phyloP scores from a whole-genome alignment of 2,888 invertebrate genomes.

The Chloroclystis v-ata region DNA sequence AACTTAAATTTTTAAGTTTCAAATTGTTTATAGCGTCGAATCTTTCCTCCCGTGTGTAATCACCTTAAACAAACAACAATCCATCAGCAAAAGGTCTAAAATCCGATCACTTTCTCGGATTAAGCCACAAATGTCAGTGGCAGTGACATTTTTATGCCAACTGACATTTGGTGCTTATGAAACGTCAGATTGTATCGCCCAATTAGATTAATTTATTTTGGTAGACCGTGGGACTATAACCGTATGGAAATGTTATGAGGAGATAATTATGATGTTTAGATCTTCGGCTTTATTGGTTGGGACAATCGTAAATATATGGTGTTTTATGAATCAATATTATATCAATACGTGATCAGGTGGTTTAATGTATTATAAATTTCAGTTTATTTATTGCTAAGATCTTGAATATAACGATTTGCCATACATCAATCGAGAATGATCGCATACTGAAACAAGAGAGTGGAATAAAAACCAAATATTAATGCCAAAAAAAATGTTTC shows the following conservation, averaged over 20 bases:
- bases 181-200: conserved; percentile 63
- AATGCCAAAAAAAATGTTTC: too few relatives aligned
- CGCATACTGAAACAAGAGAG: too few relatives aligned
- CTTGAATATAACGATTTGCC: too few relatives aligned
- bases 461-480: too few relatives aligned
- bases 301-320: neutral
- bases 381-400: too few relatives aligned
- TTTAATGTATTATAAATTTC: too few relatives aligned
- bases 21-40: neutral
- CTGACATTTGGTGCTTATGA: conserved; percentile 67
- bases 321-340: too few relatives aligned
- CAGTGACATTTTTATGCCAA: conserved; percentile 74
- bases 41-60: conserved; percentile 4
- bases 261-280: conserved; percentile 18
- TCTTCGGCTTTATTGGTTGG: conserved; percentile 12
- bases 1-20: too few relatives aligned
- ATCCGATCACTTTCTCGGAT: conserved; percentile 72
- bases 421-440: too few relatives aligned
- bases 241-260: conserved; percentile 22
- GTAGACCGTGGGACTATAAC: conserved; percentile 29
- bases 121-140: conserved; percentile 72
- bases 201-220: conserved; percentile 70
- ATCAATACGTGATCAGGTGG: too few relatives aligned
- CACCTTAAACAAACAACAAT: conserved; percentile 25
- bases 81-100: conserved; percentile 39